Conservation (phyloP, 2,113 vertebrate species). For the Phylloscopus trochiloides region DNA sequence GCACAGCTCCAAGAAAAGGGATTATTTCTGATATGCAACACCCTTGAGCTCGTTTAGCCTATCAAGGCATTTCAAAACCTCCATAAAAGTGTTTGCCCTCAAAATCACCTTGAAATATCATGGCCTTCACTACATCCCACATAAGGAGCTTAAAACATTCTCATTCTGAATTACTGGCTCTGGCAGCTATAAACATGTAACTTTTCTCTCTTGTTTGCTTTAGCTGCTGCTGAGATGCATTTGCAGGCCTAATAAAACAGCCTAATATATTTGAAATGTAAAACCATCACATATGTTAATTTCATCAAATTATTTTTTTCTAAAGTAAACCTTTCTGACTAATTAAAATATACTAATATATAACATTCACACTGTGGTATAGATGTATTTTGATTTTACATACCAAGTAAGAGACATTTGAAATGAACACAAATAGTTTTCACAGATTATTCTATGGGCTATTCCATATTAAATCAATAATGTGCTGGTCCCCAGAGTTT, state of each 20-base stretch:
- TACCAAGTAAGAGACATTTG: background rate
- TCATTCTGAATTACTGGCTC: background rate
- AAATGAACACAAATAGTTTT: background rate
- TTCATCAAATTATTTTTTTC: background rate
- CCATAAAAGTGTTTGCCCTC: background rate
- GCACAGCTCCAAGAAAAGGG: background rate
- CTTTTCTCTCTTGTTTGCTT: background rate
- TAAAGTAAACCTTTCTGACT: background rate
- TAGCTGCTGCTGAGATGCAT: background rate
- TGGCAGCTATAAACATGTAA: background rate
- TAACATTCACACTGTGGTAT: background rate
- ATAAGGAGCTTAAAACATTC: background rate
- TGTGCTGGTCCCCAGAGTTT: background rate
- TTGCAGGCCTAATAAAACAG: background rate
- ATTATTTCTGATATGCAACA: background rate
- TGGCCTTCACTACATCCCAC: background rate
- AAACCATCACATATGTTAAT: background rate
- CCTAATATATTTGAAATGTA: background rate
- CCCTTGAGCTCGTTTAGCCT: background rate
- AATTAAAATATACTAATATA: background rate
- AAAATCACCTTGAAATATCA: background rate
- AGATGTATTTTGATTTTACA: background rate
- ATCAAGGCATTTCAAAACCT: background rate
- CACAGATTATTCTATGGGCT: background rate
- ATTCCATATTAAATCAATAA: background rate